Base-by-base conservation (phyloP, 1,140 invertebrate genomes). In the Pseudomyrmex concolor region DNA sequence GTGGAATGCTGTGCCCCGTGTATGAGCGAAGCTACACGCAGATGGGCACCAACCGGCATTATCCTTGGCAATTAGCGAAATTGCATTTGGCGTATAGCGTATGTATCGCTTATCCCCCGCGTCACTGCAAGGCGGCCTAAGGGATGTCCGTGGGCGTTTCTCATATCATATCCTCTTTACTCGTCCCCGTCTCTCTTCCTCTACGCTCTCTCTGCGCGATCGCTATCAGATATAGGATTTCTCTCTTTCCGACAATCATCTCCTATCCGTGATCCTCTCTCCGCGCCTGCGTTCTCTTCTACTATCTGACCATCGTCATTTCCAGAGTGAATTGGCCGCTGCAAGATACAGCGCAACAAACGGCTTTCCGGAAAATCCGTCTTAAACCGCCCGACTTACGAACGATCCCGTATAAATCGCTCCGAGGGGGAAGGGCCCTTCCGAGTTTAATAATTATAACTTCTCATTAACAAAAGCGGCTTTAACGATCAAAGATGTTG, bases 51-150 rank as follows among this genome's bases (percentile, higher is more conserved):
- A 81, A 66, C 73, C 34, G 87, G 86, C 86, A 91, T 91, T 89
- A 91, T 91, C 84, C 87, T 84, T 87, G 86, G 87, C 90, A 90
- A 91, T 91, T 91, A 91, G 89, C 71, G 86, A 90, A 90, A 91
- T 89, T 89, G 88, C 89, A 86, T 88, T 83, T 83, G 84, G 73
- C 85, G 82, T 83, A 34, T 34, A 84, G 83, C 80, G 57, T 83
- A 70, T 68, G 67, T 84, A 85, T 84, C 50, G 84, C 54, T 48
- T 73, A 80, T 84, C 73, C 70, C 68, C 34, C 34, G 34, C 34
- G 81, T 85, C 81, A 84, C 51, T 74, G 64, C 62, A 78, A 68
- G 57, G 19, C 62, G 60, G 80, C 80, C 71, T 82, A 82, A 76
- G 71, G 80, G 80, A 73, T 76, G 80, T 63, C 80, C 48, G 80